Evolutionary conservation across 2,113 vertebrate genomes (phyloP), one percentile per base, ranked within the genome.

Genomic region (Chaetops frenatus): DNA sequence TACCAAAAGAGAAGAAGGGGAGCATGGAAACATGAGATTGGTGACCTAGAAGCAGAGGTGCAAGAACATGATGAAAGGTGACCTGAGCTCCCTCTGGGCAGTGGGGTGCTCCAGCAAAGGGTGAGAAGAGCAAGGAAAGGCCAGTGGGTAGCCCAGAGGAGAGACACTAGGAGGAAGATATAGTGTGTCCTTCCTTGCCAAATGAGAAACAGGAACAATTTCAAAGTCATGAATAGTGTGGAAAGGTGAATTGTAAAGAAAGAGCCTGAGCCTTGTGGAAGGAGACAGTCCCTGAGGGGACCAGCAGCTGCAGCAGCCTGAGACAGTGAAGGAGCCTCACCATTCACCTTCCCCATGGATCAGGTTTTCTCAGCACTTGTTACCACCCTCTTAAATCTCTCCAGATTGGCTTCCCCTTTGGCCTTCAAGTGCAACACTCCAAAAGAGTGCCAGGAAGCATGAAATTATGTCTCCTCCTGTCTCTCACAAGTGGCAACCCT

Each of bases 291-390:
- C 38, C 35, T 31, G 35, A 51, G 15, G 18, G 15, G 5, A 44
- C 5, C 42, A 47, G 44, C 25, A 79, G 51, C 56, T 16, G 3
- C 51, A 79, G 51, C 42, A 85, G 38, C 58, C 56, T 16, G 18
- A n/a, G 66, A 50, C 53, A 53, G 18, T 0, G 0, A 53, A 93
- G 36, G 6, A 81, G 10, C 28, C 25, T 35, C 3, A 1, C 15
- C 28, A 29, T 6, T 2, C 17, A 13, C 21, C 15, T 38, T 79
- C 36, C 33, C 70, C 19, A 23, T 0, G 4, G 24, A 36, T 36
- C 72, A 65, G 24, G 17, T 70, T 50, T 69, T 86, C 60, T 78
- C 42, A 74, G 28, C 15, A 23, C 18, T 36, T 14, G 27, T 66
- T 84, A 45, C 38, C 50, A 8, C 7, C 13, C 16, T 44, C 50